Percentiles rank a stretch among this genome's conserved stretches.
phyloP scores from a whole-genome alignment of 2,113 vertebrate genomes.

The Mus pahari region DNA sequence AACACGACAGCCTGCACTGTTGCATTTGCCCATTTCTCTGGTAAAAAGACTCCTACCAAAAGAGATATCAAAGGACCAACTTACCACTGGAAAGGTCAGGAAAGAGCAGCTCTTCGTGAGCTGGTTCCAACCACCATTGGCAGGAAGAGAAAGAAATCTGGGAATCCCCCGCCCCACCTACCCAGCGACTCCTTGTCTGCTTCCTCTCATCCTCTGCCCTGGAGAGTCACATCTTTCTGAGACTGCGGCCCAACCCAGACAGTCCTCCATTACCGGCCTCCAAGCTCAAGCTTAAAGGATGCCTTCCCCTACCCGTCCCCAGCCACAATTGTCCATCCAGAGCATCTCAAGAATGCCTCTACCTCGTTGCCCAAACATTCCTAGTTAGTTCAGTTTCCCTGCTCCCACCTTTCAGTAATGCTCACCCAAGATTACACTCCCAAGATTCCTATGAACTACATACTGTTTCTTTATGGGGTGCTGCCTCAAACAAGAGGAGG shows the following conservation, averaged over 20 bases:
- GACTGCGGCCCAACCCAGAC: neutral
- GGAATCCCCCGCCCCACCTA: no score
- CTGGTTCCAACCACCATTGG: neutral
- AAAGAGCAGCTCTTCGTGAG: neutral
- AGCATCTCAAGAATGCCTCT: rapidly evolving
- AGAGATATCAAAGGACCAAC: neutral
- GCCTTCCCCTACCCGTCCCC: neutral
- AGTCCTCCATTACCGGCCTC: neutral
- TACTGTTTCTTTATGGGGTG: neutral
- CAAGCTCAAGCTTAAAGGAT: neutral
- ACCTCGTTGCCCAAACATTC: neutral
- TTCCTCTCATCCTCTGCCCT: neutral
- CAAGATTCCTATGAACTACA: neutral
- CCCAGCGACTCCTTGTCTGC: neutral
- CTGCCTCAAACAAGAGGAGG: neutral
- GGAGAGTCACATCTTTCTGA: neutral
- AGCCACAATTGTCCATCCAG: neutral
- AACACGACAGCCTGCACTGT: neutral
- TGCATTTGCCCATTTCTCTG: neutral
- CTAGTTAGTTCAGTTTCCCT: neutral
- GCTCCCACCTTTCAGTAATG: neutral
- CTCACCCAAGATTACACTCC: neutral
- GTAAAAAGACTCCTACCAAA: neutral
- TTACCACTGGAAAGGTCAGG: neutral
- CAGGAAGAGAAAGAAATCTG: neutral